phyloP scores from a whole-genome alignment of 2,888 invertebrate genomes.

The Epirrita christyi region DNA sequence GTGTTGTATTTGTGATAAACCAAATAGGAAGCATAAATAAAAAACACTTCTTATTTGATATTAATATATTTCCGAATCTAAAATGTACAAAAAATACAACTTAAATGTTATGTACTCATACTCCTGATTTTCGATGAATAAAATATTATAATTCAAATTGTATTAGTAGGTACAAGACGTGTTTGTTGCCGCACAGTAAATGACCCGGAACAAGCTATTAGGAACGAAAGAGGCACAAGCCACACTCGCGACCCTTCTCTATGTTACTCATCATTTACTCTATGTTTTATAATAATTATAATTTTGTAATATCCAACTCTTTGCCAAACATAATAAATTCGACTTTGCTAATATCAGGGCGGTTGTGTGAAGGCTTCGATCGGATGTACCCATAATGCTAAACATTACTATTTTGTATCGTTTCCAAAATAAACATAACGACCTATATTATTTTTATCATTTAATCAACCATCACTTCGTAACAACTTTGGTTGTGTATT shows the following conservation, averaged over 20 bases:
- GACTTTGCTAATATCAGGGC: slow-evolving; percentile 80
- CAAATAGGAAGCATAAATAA: slow-evolving; percentile 14
- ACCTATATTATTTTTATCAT: slow-evolving; percentile 81
- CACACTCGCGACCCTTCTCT: slow-evolving; percentile 56
- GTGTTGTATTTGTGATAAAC: not conserved
- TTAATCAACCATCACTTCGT: slow-evolving; percentile 85
- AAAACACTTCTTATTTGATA: slow-evolving; percentile 80
- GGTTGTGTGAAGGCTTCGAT: slow-evolving; percentile 77
- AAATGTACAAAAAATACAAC: slow-evolving; percentile 91
- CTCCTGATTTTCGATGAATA: slow-evolving; percentile 75
- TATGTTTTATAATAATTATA: slow-evolving; percentile 46
- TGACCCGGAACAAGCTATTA: slow-evolving; percentile 72
- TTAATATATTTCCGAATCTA: slow-evolving; percentile 90
- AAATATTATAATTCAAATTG: slow-evolving; percentile 67
- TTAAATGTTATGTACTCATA: slow-evolving; percentile 88
- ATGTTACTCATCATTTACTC: slow-evolving; percentile 46
- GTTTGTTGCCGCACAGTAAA: slow-evolving; percentile 64
- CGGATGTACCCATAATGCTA: slow-evolving; percentile 66
- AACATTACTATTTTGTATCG: slow-evolving; percentile 66
- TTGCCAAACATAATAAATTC: slow-evolving; percentile 77
- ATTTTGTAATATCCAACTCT: slow-evolving; percentile 51
- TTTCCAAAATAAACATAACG: slow-evolving; percentile 81
- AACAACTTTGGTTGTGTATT: slow-evolving; percentile 86
- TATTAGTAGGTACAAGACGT: slow-evolving; percentile 55
- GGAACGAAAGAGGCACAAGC: slow-evolving; percentile 72